These are phyloP conservation scores for Myzus persicae DNA, from an alignment of 1,140 invertebrate genomes.

Conservation along the genomic window DNA sequence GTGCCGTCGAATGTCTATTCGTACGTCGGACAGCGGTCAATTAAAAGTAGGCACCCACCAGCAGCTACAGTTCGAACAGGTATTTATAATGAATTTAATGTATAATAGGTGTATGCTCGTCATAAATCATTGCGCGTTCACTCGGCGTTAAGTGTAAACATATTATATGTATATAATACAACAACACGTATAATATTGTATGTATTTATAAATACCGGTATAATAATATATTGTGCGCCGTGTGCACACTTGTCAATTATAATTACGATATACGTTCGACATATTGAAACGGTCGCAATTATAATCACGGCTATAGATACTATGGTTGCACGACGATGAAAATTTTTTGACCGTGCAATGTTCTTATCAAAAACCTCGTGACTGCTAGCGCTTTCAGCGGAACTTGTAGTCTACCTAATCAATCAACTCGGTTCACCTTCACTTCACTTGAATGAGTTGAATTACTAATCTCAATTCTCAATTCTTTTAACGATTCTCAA, in stretches of 20 bases:
- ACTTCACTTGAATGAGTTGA: no score
- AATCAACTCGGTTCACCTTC: no score
- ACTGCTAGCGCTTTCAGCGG: no score
- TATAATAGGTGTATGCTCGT: background rate
- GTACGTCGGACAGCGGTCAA: background rate
- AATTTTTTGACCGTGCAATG: no score
- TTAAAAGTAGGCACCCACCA: conserved; percentile 11
- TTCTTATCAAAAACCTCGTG: no score
- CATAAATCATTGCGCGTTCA: conserved; percentile 21
- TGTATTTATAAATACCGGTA: background rate
- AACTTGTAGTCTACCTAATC: no score
- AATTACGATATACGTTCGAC: conserved; percentile 6
- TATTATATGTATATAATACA: background rate
- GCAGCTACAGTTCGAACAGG: background rate
- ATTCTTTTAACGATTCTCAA: no score
- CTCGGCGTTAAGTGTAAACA: conserved; percentile 1
- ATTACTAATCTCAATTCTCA: no score
- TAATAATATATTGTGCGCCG: background rate
- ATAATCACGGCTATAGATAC: no score
- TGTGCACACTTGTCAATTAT: background rate
- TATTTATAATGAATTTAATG: no score
- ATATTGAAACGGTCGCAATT: background rate
- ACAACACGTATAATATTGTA: background rate
- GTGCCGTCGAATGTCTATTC: background rate
- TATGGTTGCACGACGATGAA: no score